A percentile compares a stretch with the other conserved stretches of the same genome.
phyloP scores from a whole-genome alignment of 2,888 invertebrate species.

The Celastrina argiolus region DNA sequence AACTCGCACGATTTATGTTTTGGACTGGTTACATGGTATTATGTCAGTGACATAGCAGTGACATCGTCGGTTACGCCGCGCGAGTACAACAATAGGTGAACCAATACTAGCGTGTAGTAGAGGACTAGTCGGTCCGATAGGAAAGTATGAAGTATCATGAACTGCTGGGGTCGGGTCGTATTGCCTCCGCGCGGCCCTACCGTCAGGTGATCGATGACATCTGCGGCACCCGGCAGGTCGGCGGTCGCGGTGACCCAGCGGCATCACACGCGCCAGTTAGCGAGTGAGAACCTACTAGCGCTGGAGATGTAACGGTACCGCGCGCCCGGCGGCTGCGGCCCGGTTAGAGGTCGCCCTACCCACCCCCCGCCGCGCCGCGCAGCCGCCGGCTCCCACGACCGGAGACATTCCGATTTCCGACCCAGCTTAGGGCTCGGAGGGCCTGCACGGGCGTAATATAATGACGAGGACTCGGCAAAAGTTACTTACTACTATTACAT shows the following conservation, averaged over 20 bases:
- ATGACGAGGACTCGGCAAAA: not conserved
- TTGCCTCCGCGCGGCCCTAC: not conserved
- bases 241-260: not conserved
- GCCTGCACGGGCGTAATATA: not conserved
- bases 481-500: too few relatives aligned
- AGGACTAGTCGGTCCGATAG: not conserved
- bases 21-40: not conserved
- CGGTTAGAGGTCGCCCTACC: not conserved
- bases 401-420: slow-evolving; percentile 1
- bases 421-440: not conserved
- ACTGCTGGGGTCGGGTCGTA: not conserved
- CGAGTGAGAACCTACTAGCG: not conserved
- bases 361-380: not conserved
- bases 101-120: too few relatives aligned
- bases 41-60: not conserved
- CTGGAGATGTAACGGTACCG: not conserved
- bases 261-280: not conserved
- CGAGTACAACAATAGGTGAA: not conserved
- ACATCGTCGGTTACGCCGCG: too few relatives aligned
- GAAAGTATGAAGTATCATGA: not conserved
- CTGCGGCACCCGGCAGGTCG: not conserved
- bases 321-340: not conserved
- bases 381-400: not conserved
- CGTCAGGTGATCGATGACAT: not conserved
- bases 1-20: not conserved